phyloP scores from a whole-genome alignment of 2,797 vertebrate genomes.

The Tiaroga cobitis region DNA sequence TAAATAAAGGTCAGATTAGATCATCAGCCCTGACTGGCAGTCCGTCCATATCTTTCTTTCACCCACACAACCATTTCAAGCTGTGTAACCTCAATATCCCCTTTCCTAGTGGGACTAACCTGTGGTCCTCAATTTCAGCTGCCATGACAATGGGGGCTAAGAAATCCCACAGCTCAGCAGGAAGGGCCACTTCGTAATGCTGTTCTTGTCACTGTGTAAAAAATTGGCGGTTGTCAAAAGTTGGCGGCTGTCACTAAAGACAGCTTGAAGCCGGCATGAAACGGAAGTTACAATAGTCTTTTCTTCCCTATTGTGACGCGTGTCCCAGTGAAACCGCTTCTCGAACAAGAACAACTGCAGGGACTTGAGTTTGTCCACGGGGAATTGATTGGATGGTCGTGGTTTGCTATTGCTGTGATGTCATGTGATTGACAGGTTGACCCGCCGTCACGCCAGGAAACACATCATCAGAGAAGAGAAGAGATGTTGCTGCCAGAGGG shows the following conservation, averaged over 20 bases:
- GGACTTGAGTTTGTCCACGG: not conserved
- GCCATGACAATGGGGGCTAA: slow-evolving; percentile 18
- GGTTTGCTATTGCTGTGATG: not conserved
- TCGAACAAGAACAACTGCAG: not conserved
- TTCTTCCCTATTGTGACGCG: not conserved
- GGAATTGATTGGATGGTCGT: not conserved
- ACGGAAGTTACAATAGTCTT: too few relatives aligned
- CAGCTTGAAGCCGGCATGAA: not conserved
- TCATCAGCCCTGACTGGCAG: not conserved
- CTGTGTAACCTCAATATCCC: slow-evolving; percentile 24
- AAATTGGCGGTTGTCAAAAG: not conserved
- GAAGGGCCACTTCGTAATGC: not conserved
- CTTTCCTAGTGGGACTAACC: slow-evolving; percentile 11
- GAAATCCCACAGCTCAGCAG: slow-evolving; percentile 15
- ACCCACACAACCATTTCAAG: slow-evolving; percentile 20
- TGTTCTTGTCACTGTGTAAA: not conserved
- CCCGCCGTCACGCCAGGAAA: not conserved
- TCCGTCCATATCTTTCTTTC: not conserved
- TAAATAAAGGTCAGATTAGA: slow-evolving; percentile 11
- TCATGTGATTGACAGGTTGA: not conserved
- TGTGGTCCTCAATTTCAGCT: not conserved
- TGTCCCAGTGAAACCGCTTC: not conserved
- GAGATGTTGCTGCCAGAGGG: not conserved
- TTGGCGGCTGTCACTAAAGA: not conserved
- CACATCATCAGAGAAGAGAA: not conserved